phyloP scores from a whole-genome alignment of 2,797 vertebrate species.

The Oreochromis grahami region DNA sequence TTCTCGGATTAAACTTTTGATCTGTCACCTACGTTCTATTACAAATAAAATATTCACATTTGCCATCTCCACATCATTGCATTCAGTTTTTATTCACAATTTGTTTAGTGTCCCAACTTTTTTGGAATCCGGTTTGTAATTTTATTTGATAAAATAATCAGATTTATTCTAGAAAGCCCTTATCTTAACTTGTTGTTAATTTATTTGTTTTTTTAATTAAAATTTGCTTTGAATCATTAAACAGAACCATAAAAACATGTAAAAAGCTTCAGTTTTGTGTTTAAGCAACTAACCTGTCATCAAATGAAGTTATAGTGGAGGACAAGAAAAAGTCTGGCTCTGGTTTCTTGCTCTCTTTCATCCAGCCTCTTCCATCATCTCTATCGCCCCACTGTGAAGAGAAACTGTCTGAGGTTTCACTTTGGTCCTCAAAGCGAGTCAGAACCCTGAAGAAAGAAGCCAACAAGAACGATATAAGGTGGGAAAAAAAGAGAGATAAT shows the following conservation, averaged over 20 bases:
- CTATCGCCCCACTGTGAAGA: constrained; percentile 82
- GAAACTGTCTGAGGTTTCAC: constrained; percentile 71
- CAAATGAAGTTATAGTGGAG: constrained; percentile 65
- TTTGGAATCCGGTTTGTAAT: too few species aligned
- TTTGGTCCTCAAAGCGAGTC: constrained; percentile 76
- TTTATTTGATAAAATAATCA: neutral
- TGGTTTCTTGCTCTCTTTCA: constrained; percentile 75
- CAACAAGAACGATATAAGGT: neutral
- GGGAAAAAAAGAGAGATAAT: neutral
- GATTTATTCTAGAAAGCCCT: neutral
- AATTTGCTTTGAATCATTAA: neutral
- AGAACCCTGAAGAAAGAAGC: constrained; percentile 32
- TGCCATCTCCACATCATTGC: too few species aligned
- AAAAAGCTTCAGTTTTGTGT: neutral
- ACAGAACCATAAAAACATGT: neutral
- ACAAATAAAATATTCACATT: too few species aligned
- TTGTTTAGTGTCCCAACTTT: too few species aligned
- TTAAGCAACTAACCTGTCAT: constrained; percentile 79
- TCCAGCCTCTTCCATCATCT: constrained; percentile 79
- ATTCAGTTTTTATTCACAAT: too few species aligned
- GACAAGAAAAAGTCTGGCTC: constrained; percentile 76
- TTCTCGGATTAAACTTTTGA: too few species aligned
- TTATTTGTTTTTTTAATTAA: neutral
- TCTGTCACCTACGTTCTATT: too few species aligned
- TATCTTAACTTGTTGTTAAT: neutral